These are phyloP conservation scores for Poeciliopsis gracilis DNA, from an alignment of 2,797 vertebrate species.

Conservation along the genomic window DNA sequence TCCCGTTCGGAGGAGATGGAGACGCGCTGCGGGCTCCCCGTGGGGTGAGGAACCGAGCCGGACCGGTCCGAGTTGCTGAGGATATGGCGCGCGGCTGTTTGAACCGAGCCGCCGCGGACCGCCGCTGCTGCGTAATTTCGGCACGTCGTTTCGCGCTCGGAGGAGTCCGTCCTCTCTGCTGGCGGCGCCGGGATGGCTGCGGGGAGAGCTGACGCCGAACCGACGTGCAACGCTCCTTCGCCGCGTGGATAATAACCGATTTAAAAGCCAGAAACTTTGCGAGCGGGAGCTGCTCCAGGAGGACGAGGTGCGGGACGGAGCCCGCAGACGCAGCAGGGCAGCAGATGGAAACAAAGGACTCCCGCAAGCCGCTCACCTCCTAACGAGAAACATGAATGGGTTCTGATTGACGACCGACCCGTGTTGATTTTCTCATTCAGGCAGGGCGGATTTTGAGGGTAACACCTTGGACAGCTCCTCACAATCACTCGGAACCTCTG, in stretches of 20 bases:
- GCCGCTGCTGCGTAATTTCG: conserved; percentile 4
- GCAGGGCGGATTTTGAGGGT: conserved; percentile 12
- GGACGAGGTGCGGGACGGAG: conserved; percentile 22
- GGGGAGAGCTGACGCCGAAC: conserved; percentile 15
- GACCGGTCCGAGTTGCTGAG: conserved; percentile 16
- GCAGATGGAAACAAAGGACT: conserved; percentile 58
- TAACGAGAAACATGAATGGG: conserved; percentile 25
- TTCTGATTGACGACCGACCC: background rate
- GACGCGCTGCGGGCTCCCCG: conserved; percentile 1
- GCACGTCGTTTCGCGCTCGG: conserved; percentile 43
- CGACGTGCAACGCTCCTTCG: background rate
- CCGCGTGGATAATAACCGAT: background rate
- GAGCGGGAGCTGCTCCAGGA: background rate
- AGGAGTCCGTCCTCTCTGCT: conserved; percentile 53
- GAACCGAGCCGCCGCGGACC: conserved; percentile 31
- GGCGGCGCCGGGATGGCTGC: conserved; percentile 56
- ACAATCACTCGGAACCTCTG: conserved; percentile 10
- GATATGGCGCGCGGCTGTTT: conserved; percentile 16
- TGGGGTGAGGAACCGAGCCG: background rate
- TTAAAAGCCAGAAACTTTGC: conserved; percentile 14
- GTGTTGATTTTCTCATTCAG: conserved; percentile 2
- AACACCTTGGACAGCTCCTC: conserved; percentile 6
- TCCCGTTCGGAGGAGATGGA: conserved; percentile 7
- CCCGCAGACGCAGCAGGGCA: conserved; percentile 13
- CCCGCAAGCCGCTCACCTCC: conserved; percentile 32